A percentile compares a stretch with the other conserved stretches of the same genome.
Conservation (phyloP, 1,140 invertebrate genomes). For the Metopolophium dirhodum region DNA sequence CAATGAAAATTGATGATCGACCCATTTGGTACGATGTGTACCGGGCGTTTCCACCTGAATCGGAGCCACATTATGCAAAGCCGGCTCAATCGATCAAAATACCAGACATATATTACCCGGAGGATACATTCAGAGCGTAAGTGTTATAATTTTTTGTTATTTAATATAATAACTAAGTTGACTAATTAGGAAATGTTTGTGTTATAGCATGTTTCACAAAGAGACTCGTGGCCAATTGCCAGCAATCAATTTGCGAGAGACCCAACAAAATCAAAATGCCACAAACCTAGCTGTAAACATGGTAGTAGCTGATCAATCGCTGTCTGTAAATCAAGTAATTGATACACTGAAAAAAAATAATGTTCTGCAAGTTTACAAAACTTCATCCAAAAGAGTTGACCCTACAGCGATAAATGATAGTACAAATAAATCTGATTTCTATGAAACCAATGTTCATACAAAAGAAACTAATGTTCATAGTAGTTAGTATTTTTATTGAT, state of each 20-base stretch:
- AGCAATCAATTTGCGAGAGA: slow-evolving; percentile 19
- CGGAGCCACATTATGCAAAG: slow-evolving; percentile 76
- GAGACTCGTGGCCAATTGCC: not conserved
- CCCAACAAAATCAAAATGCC: not conserved
- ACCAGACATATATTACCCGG: slow-evolving; percentile 80
- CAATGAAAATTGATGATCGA: slow-evolving; percentile 76
- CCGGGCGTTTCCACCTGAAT: slow-evolving; percentile 82
- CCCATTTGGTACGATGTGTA: slow-evolving; percentile 93
- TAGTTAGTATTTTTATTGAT: not conserved
- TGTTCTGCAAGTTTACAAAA: not conserved
- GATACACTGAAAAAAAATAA: slow-evolving; percentile 9
- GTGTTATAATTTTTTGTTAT: slow-evolving; percentile 47
- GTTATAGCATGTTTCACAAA: slow-evolving; percentile 34
- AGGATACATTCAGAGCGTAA: slow-evolving; percentile 80
- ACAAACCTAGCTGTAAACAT: slow-evolving; percentile 25
- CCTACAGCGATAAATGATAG: not conserved
- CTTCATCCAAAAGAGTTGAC: not conserved
- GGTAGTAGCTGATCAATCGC: not conserved
- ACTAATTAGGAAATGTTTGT: not conserved
- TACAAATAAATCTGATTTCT: not conserved
- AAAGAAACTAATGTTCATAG: not conserved
- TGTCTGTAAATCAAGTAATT: not conserved
- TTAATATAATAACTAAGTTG: not conserved
- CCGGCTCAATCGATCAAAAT: slow-evolving; percentile 68
- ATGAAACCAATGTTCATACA: not conserved